phyloP scores from a whole-genome alignment of 2,113 vertebrate genomes.

The Gulo gulo region DNA sequence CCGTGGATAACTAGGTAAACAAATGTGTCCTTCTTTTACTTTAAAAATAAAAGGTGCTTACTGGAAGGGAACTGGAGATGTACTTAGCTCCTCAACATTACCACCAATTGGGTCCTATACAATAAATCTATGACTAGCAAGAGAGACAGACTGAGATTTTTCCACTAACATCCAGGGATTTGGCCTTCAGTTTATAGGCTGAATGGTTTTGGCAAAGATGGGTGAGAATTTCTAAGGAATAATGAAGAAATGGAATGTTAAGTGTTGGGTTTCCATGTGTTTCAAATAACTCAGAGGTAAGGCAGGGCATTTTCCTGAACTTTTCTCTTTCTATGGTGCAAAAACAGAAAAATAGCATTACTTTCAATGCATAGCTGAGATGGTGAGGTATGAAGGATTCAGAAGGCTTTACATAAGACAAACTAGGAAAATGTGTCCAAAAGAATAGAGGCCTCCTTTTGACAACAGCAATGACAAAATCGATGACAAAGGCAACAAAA shows the following conservation, averaged over 20 bases:
- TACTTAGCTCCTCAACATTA: not conserved
- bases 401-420: not conserved
- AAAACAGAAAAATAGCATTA: not conserved
- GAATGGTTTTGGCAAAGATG: not conserved
- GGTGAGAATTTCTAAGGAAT: not conserved
- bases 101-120: not conserved
- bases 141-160: not conserved
- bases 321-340: not conserved
- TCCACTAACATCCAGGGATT: not conserved
- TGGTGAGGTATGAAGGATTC: not conserved
- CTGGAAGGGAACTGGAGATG: not conserved
- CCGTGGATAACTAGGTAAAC: not conserved
- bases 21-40: not conserved
- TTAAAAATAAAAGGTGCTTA: not conserved
- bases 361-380: not conserved
- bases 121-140: not conserved
- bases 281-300: not conserved
- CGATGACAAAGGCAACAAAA: not conserved
- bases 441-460: not conserved
- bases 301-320: not conserved
- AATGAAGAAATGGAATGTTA: not conserved
- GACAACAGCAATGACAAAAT: not conserved
- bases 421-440: not conserved
- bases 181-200: not conserved
- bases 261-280: not conserved